Base-by-base conservation (phyloP, 2,113 vertebrate genomes). In the Eretmochelys imbricata region DNA sequence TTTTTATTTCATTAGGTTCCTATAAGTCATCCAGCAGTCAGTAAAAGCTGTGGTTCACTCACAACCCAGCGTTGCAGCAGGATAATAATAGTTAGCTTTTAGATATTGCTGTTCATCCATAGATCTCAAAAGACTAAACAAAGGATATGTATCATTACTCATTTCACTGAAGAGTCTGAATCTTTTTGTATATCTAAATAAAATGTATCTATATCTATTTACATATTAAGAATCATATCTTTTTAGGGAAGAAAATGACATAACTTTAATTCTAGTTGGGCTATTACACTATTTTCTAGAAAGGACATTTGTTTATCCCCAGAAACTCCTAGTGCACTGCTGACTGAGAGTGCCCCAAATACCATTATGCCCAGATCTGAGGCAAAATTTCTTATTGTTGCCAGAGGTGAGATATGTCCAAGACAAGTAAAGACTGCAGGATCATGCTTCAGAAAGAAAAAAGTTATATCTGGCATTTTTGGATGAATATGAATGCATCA, bases 1-100 rank as follows among this genome's bases (percentile, higher is more conserved):
- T 88, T 94, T 57, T 1, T 29, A 90, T 89, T 31, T 83, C 42
- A 75, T 69, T 27, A 4, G 82, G 20, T 7, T 85, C 87, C 46
- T 65, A 0, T 38, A 84, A 62, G 10, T 89, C 31, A 55, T 0
- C 24, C 7, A 76, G 5, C 4, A 35, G 3, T 55, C 16, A 51
- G 27, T 48, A 35, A 65, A 85, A 88, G 75, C 2, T 1, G 2
- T 78, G 25, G 24, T 24, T 22, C 11, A 24, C 38, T 46, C n/a
- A 22, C 20, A 46, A 42, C 20, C 22, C 42, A 76, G 24, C 1
- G 2, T 46, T 42, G 48, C 42, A 76, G 75, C 2, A 25, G 85
- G 3, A 35, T 80, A 38, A 19, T 89, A 83, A 49, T 35, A 91
- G 93, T 55, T 87, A 20, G 55, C 17, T 65, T 11, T 57, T 62